phyloP scores from a whole-genome alignment of 2,113 vertebrate species.

The Gavia stellata region DNA sequence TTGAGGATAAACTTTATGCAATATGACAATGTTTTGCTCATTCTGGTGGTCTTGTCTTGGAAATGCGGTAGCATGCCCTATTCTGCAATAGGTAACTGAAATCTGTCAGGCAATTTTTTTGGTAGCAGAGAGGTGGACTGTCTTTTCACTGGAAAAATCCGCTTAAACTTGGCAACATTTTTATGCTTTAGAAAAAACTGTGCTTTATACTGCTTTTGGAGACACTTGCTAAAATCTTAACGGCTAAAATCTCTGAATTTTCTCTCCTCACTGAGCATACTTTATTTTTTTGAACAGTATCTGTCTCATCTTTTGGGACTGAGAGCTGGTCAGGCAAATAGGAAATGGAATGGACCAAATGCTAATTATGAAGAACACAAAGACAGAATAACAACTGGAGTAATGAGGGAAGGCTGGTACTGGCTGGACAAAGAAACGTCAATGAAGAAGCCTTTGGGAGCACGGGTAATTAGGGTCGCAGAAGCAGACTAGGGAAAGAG shows the following conservation, averaged over 20 bases:
- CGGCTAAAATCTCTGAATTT: neutral
- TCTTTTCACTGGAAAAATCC: neutral
- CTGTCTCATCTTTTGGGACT: neutral
- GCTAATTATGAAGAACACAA: neutral
- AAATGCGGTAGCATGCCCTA: neutral
- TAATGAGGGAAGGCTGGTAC: neutral
- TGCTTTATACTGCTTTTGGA: neutral
- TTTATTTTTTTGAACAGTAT: neutral
- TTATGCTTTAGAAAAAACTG: neutral
- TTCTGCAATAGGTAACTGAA: neutral
- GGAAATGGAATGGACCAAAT: neutral
- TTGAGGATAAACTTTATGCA: neutral
- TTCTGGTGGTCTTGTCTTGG: neutral
- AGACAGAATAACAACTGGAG: neutral
- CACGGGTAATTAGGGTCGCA: neutral
- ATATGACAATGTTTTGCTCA: neutral
- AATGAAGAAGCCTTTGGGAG: slow-evolving; percentile 24
- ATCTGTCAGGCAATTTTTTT: neutral
- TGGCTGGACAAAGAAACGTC: slow-evolving; percentile 20
- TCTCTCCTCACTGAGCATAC: neutral
- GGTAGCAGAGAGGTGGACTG: neutral
- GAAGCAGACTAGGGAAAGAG: neutral
- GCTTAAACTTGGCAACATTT: neutral
- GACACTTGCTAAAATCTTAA: neutral
- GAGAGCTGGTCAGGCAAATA: neutral